phyloP scores from a whole-genome alignment of 2,888 invertebrate species.

The Onthophagus sagittarius region DNA sequence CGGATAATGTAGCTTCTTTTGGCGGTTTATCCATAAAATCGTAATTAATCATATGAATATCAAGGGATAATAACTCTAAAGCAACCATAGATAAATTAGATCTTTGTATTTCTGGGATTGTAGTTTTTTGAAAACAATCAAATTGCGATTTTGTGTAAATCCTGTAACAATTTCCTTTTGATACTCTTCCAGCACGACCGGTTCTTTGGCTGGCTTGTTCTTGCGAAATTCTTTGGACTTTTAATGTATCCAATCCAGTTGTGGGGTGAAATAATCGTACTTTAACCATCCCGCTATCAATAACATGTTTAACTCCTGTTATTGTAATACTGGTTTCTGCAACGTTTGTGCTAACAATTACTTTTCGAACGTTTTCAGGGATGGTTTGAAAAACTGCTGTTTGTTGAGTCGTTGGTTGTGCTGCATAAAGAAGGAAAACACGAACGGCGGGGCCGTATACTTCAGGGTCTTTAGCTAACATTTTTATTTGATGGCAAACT shows the following conservation, averaged over 20 bases:
- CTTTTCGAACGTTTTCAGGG: slow-evolving; percentile 75
- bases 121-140: slow-evolving; percentile 64
- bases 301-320: slow-evolving; percentile 83
- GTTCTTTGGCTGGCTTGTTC: slow-evolving; percentile 92
- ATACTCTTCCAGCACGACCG: slow-evolving; percentile 87
- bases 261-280: slow-evolving; percentile 75
- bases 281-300: slow-evolving; percentile 92
- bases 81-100: slow-evolving; percentile 65
- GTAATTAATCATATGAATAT: slow-evolving; percentile 76
- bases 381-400: slow-evolving; percentile 78
- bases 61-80: slow-evolving; percentile 79
- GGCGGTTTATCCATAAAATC: slow-evolving; percentile 90
- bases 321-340: slow-evolving; percentile 98
- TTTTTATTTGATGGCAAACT: slow-evolving; percentile 69
- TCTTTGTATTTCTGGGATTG: slow-evolving; percentile 83
- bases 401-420: slow-evolving; percentile 82
- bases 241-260: slow-evolving; percentile 79
- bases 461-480: slow-evolving; percentile 64
- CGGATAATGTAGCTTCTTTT: slow-evolving; percentile 62
- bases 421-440: slow-evolving; percentile 88
- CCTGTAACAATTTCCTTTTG: slow-evolving; percentile 81
- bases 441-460: slow-evolving; percentile 63
- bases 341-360: slow-evolving; percentile 93
- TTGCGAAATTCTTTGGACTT: slow-evolving; percentile 78
- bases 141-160: slow-evolving; percentile 79